Base-by-base conservation (phyloP, 2,113 vertebrate species). In the Myrmecophaga tridactyla region DNA sequence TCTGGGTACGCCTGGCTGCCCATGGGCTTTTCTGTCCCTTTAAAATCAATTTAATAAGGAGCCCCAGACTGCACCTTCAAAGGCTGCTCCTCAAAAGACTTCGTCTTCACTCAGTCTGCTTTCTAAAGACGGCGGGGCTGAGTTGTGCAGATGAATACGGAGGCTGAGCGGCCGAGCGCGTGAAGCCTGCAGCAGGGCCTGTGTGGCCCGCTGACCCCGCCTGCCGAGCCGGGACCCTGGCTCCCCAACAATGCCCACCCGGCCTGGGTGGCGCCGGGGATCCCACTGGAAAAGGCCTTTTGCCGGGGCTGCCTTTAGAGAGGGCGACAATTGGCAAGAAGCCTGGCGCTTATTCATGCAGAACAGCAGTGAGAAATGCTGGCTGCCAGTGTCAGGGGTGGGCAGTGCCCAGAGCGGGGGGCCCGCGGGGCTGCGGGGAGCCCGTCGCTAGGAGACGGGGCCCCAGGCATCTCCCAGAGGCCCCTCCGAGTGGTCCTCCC, bases 221-320 rank as follows among this genome's bases (percentile, higher is more conserved):
- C 98, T 96, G 96, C 98, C 95, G 96, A 97, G 98, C 98, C 97
- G 95, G 98, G 98, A 97, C 98, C 98, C 98, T 96, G 93, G 98
- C 97, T 97, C 86, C 6, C 97, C 96, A 97, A 98, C 98, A 98
- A 98, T 98, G 95, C 97, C 95, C 92, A 93, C 95, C 98, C 98
- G 98, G 98, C 97, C 98, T 98, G 98, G 98, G 98, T 99, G 98
- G 98, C 98, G 98, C 98, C 97, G 98, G 90, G 95, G 95, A 97
- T 97, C 98, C 98, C 97, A 98, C 98, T 98, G 98, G 98, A 98
- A 98, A 98, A 98, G 98, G 98, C 97, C 98, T 98, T 98, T 98
- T 85, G 97, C 98, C 86, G 90, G 97, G 98, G 95, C 97, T 98
- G 97, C 97, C 97, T 98, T 98, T 98, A 96, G 98, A 97, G 98